Evolutionary conservation across 2,113 vertebrate genomes (phyloP), one percentile per base, ranked within the genome.

Genomic region (Clarias batrachus): DNA sequence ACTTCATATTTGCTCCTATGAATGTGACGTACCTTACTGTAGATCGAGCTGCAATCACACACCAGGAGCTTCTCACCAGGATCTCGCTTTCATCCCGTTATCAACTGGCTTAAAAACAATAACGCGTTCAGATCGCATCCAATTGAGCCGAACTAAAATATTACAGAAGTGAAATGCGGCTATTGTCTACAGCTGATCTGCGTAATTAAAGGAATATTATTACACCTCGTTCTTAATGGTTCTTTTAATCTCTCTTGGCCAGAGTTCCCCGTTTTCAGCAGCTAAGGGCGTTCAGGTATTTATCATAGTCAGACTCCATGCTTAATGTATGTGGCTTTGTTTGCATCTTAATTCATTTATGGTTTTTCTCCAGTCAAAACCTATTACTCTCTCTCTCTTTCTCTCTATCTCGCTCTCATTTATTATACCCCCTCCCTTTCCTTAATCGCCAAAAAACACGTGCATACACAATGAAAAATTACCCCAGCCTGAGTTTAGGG

Each of bases 311-410:
- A 85, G 76, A 65, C 81, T 27, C 48, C 4, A 23, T 84, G 88
- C 81, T 88, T 86, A 85, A 87, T 87, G 68, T 65, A 48, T 73
- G 60, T 68, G 60, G 82, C 85, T 78, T 87, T 88, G 81, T 90
- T 90, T 88, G 87, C 88, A 88, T 91, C 84, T 88, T 89, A 89
- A 89, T 89, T 89, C 87, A 90, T 68, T 85, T 85, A 86, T 78
- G 83, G 27, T 56, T 87, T 88, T 88, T 71, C 73, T 83, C 78
- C 77, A 86, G 84, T 87, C 85, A 84, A 7, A 83, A 85, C 81
- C 84, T 84, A 86, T 90, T 89, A 90, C 41, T n/a, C 84, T 84
- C 70, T 70, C 83, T 76, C 41, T 57, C 56, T 80, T 52, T 60
- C 37, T 59, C 78, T 84, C 19, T 57, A n/a, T 54, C 33, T 59